Percentiles rank a stretch among this genome's conserved stretches.
Evolutionary conservation across 2,888 invertebrate genomes (phyloP).

Genomic region (Tenodera sinensis): DNA sequence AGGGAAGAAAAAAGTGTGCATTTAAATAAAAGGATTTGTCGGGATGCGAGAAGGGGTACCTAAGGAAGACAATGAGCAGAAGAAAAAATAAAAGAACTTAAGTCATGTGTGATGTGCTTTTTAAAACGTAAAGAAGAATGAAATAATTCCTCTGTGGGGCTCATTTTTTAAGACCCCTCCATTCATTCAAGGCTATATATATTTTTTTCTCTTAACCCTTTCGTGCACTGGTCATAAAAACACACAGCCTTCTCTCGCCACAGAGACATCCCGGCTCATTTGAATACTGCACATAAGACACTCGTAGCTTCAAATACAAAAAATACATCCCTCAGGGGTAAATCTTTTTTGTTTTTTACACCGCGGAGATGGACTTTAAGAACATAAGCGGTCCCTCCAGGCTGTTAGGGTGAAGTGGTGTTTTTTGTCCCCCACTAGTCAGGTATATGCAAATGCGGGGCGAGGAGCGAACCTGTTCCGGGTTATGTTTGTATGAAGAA

Average conservation of each 20-base stretch:
- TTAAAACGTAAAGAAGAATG: slow-evolving; percentile 11
- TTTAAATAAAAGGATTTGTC: slow-evolving; percentile 4
- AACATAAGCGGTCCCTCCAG: slow-evolving; percentile 23
- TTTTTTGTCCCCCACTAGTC: not conserved
- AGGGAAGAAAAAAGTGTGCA: not conserved
- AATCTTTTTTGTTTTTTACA: not conserved
- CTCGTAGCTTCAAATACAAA: slow-evolving; percentile 24
- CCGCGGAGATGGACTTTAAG: slow-evolving; percentile 23
- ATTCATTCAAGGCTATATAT: not conserved
- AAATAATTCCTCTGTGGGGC: slow-evolving; percentile 1
- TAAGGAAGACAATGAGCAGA: not conserved
- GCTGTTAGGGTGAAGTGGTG: not conserved
- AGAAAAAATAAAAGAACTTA: slow-evolving; percentile 1
- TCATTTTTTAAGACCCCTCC: not conserved
- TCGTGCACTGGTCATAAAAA: slow-evolving; percentile 3
- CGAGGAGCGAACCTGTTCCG: not conserved
- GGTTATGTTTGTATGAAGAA: not conserved
- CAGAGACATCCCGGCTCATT: slow-evolving; percentile 23
- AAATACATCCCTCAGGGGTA: slow-evolving; percentile 8
- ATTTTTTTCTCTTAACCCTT: slow-evolving; percentile 10
- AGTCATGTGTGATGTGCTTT: slow-evolving; percentile 20
- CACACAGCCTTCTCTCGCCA: not conserved
- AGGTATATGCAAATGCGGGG: slow-evolving; percentile 13
- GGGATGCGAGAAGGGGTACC: not conserved
- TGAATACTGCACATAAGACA: slow-evolving; percentile 24